Evolutionary conservation across 2,113 vertebrate species (phyloP), one percentile per base, ranked within the genome.

Genomic region (Gnathonemus echidnorhynchus): DNA sequence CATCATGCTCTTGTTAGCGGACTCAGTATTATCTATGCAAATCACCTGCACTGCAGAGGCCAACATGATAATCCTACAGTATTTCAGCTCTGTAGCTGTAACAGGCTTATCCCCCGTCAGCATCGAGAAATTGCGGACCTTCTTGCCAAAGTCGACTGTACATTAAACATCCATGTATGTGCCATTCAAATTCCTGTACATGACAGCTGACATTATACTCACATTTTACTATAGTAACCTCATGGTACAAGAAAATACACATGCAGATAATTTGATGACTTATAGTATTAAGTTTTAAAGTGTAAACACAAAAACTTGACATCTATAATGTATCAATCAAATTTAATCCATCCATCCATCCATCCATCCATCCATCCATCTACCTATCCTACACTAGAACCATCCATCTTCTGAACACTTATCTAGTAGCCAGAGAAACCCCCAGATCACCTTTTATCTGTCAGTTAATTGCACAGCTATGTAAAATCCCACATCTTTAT

Each of bases 1-100:
- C 77, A 85, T 89, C 84, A 27, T 89, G 50, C 39, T 24, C 39
- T 42, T 39, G 84, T 27, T 89, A 89, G 56, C 50, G 35, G 21
- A 56, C 35, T 31, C 52, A 45, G 70, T 56, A 89, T 89, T 89
- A 84, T 50, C 89, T 84, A 49, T 84, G 80, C 45, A 89, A 77
- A 89, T 89, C 46, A 80, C 35, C 77, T 48, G 83, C 89, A 62
- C 74, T 58, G 50, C 77, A 84, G 89, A 77, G 39, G 45, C 80
- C 35, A 46, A 19, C 39, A 85, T 85, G 24, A 24, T 85, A 70
- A 70, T 27, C 62, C 62, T 70, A 31, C 62, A 70, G n/a, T 70
- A 70, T 70, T 11, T 70, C 62, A 31, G 62, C 62, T 70, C 62
- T 13, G 62, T 5, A 13, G 10, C 27, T 31, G n/a, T 70, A 70